Conservation (phyloP, 2,888 invertebrate genomes). For the Cephonodes hylas region DNA sequence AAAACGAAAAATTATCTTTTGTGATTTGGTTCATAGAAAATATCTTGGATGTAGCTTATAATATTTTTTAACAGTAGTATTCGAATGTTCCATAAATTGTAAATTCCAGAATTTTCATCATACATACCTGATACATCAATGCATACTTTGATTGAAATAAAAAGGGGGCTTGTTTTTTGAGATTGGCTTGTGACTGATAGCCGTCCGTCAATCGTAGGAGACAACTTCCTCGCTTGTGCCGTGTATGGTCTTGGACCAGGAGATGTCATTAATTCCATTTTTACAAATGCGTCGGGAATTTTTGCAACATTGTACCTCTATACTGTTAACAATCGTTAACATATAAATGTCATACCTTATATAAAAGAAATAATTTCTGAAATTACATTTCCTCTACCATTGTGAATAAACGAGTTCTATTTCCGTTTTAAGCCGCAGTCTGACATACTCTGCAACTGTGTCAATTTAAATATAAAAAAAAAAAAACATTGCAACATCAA, state of each 20-base stretch:
- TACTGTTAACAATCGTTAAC: not conserved
- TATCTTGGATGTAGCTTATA: no score
- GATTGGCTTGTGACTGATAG: not conserved
- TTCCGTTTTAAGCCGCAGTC: not conserved
- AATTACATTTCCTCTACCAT: not conserved
- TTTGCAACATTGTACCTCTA: not conserved
- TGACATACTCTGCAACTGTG: not conserved
- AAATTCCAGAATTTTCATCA: no score
- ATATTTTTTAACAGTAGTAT: no score
- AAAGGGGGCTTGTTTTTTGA: not conserved
- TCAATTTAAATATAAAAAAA: not conserved
- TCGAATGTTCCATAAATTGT: no score
- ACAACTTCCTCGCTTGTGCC: not conserved
- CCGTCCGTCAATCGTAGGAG: not conserved
- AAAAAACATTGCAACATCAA: conserved; percentile 21
- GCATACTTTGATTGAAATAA: not conserved
- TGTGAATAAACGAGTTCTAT: not conserved
- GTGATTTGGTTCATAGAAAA: no score
- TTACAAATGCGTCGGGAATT: not conserved
- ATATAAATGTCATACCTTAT: no score
- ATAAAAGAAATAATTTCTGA: no score
- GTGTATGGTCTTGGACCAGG: not conserved
- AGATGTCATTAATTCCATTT: not conserved
- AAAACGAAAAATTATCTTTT: no score
- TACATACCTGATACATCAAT: no score